phyloP scores from a whole-genome alignment of 2,797 vertebrate genomes.

The Pipistrellus pipistrellus region DNA sequence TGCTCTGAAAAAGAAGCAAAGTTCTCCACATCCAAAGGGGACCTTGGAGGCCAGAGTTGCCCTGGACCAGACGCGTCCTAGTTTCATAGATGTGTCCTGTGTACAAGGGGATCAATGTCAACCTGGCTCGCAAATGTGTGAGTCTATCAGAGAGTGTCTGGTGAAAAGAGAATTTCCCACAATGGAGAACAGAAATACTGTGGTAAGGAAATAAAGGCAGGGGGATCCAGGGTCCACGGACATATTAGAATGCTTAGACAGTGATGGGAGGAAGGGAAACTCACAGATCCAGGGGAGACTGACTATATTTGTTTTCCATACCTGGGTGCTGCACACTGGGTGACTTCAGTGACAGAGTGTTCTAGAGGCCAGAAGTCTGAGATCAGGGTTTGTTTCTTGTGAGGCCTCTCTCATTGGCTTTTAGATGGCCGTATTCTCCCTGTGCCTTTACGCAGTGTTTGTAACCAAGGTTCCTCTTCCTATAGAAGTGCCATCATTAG shows the following conservation, averaged over 20 bases:
- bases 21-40: slow-evolving; percentile 63
- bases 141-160: slow-evolving; percentile 20
- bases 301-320: background rate
- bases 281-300: accelerated
- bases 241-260: background rate
- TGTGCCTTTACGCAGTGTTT: background rate
- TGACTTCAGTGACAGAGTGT: background rate
- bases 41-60: background rate
- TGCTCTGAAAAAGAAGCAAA: slow-evolving; percentile 83
- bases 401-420: background rate
- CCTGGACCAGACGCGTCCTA: slow-evolving; percentile 33
- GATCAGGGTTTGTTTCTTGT: background rate
- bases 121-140: background rate
- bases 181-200: slow-evolving; percentile 32
- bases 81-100: background rate
- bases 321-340: background rate
- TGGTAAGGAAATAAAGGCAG: slow-evolving; percentile 46
- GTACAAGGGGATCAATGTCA: background rate
- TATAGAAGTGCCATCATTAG: too few relatives aligned
- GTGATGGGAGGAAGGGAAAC: too few relatives aligned
- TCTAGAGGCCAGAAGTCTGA: background rate
- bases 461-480: background rate
- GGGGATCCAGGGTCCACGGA: background rate
- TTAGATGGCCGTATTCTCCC: accelerated
- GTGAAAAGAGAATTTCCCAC: slow-evolving; percentile 4